A percentile compares a stretch with the other conserved stretches of the same genome.
phyloP scores from a whole-genome alignment of 2,888 invertebrate genomes.

The Pammene fasciana region DNA sequence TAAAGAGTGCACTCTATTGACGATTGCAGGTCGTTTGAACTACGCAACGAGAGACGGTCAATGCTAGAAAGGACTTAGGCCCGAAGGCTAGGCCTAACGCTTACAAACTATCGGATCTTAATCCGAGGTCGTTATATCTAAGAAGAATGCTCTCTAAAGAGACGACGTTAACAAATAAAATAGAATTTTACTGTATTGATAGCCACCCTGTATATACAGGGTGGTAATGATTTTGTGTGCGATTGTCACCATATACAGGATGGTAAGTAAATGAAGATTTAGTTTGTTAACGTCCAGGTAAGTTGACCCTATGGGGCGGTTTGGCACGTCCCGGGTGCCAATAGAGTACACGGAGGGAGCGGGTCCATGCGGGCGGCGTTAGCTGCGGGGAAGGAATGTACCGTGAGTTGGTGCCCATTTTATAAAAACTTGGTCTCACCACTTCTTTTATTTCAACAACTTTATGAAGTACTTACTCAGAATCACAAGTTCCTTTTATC shows the following conservation, averaged over 20 bases:
- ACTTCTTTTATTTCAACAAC: no score
- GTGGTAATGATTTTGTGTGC: not conserved
- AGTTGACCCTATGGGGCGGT: constrained; percentile 1
- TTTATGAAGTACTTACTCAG: no score
- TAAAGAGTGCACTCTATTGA: constrained; percentile 42
- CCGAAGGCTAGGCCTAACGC: constrained; percentile 39
- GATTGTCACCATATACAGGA: not conserved
- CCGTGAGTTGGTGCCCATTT: no score
- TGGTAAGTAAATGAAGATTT: not conserved
- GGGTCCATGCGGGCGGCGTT: constrained; percentile 28
- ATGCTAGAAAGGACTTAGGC: constrained; percentile 33
- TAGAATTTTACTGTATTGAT: not conserved
- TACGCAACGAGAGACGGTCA: constrained; percentile 24
- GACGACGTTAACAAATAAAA: constrained; percentile 15
- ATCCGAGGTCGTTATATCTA: constrained; percentile 35
- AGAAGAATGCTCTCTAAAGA: constrained; percentile 27
- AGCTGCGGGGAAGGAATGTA: constrained; percentile 13
- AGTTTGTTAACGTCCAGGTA: constrained; percentile 3
- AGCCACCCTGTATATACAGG: constrained; percentile 4
- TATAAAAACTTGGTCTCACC: no score
- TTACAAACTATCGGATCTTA: constrained; percentile 31
- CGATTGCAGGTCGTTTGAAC: constrained; percentile 9
- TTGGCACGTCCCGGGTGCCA: constrained; percentile 31
- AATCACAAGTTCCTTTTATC: no score
- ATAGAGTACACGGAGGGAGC: constrained; percentile 32